Evolutionary conservation across 2,888 invertebrate species (phyloP), one percentile per base, ranked within the genome.

Genomic region (Parelbella ahira): DNA sequence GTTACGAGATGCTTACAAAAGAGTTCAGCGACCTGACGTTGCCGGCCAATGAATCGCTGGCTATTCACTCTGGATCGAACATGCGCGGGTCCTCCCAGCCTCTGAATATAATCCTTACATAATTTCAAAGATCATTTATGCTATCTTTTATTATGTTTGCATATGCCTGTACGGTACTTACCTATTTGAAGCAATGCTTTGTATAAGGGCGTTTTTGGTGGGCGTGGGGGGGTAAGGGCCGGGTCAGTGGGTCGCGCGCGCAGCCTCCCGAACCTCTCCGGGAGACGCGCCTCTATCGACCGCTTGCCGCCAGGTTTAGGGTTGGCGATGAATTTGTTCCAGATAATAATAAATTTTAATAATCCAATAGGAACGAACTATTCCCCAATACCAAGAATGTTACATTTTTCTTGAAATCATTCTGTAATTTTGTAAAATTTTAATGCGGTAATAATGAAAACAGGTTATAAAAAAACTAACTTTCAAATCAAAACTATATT

Each of bases 241-340:
- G 83, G 90, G 90, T 90, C 90, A 90, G 89, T 90, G 90, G 90
- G 90, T 90, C 90, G 90, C 73, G 72, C 88, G 88, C 89, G 87
- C 89, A 89, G 88, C 83, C 79, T 88, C 86, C 82, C 65, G 61
- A 66, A 71, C 71, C 69, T 68, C 66, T 68, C 77, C 72, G 73
- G 71, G 73, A 71, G 75, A 76, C 78, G 84, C 82, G 78, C 72
- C 86, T 84, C 66, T 88, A 88, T 88, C 81, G 88, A 88, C 79
- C 88, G 87, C 70, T 58, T 68, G 69, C 53, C 78, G 74, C 71
- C 69, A 58, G 48, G 53, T 39, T 11, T 68, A 86, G 81, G 82
- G 86, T 55, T 86, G 82, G 27, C 79, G 44, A 23, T 24, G 1
- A 24, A 11, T 32, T 32, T 18, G 30, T 11, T 39, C 38, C 32